A percentile compares a stretch with the other conserved stretches of the same genome.
phyloP scores from a whole-genome alignment of 2,797 vertebrate species.

The Aeoliscus strigatus region DNA sequence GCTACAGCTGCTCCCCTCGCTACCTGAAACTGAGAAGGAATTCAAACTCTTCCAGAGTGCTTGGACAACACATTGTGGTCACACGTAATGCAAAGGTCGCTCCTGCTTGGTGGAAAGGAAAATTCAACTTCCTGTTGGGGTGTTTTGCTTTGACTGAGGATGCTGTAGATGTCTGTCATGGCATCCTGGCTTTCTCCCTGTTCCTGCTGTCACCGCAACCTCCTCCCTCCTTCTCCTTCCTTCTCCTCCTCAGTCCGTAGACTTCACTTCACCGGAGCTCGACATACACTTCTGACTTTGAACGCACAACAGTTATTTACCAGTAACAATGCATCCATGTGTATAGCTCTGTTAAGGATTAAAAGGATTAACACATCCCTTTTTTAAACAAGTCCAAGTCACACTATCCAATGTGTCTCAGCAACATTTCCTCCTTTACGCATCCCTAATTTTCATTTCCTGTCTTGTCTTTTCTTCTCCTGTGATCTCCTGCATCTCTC shows the following conservation, averaged over 20 bases:
- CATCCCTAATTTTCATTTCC: constrained; percentile 79
- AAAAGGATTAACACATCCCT: constrained; percentile 41
- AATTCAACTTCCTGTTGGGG: constrained; percentile 9
- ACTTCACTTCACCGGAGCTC: no score
- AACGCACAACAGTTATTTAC: constrained; percentile 19
- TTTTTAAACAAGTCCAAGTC: constrained; percentile 42
- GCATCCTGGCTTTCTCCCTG: constrained; percentile 54
- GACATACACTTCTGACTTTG: constrained; percentile 24
- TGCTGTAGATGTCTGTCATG: constrained; percentile 35
- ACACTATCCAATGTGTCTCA: constrained; percentile 63
- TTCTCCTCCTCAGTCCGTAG: constrained; percentile 43
- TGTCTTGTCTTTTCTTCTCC: constrained; percentile 74
- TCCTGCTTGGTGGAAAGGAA: constrained; percentile 36
- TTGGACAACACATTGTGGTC: neutral
- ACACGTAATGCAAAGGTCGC: constrained; percentile 3
- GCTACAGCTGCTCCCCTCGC: constrained; percentile 28
- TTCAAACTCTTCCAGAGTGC: neutral
- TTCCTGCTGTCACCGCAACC: constrained; percentile 21
- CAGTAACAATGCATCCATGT: constrained; percentile 22
- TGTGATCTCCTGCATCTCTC: constrained; percentile 59
- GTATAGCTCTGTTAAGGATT: constrained; percentile 22
- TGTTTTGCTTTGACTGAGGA: constrained; percentile 50
- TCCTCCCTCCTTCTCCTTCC: constrained; percentile 33
- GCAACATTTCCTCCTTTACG: constrained; percentile 72
- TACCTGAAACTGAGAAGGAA: constrained; percentile 2